Conservation (phyloP, 2,888 invertebrate genomes). For the Drosophila subsilvestris region DNA sequence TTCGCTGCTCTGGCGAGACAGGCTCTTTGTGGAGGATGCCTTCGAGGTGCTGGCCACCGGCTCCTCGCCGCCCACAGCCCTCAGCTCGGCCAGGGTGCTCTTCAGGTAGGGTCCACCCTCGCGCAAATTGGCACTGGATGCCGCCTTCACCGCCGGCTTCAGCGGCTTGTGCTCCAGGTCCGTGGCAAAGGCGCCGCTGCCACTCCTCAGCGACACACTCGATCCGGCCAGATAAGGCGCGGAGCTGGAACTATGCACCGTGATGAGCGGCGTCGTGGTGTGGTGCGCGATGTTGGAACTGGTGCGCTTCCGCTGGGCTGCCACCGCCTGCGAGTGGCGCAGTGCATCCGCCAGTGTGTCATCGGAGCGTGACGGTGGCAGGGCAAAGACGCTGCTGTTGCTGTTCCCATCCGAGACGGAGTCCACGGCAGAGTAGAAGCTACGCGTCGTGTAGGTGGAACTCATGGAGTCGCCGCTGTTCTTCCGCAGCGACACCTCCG, state of each 20-base stretch:
- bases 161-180: slow-evolving; percentile 69
- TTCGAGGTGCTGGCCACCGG: slow-evolving; percentile 67
- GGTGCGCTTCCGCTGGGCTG: slow-evolving; percentile 86
- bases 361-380: slow-evolving; percentile 92
- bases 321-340: slow-evolving; percentile 86
- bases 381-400: slow-evolving; percentile 82
- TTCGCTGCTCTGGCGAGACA: slow-evolving; percentile 78
- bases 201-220: slow-evolving; percentile 67
- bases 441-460: slow-evolving; percentile 85
- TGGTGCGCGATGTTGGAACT: slow-evolving; percentile 84
- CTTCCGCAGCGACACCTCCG: slow-evolving; percentile 85
- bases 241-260: slow-evolving; percentile 84
- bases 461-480: slow-evolving; percentile 86
- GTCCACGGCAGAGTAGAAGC: slow-evolving; percentile 83
- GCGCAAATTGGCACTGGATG: slow-evolving; percentile 82
- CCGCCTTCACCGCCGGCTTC: slow-evolving; percentile 61
- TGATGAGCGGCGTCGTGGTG: slow-evolving; percentile 68
- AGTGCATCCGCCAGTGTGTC: slow-evolving; percentile 87
- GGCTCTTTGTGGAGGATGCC: slow-evolving; percentile 71
- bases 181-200: slow-evolving; percentile 58
- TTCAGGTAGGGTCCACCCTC: slow-evolving; percentile 85
- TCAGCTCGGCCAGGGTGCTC: slow-evolving; percentile 85
- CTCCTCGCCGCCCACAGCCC: slow-evolving; percentile 83
- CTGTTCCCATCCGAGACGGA: slow-evolving; percentile 56
- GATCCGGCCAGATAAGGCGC: slow-evolving; percentile 87